Base-by-base conservation (phyloP, 1,140 invertebrate species). In the Eulimnadia texana region DNA sequence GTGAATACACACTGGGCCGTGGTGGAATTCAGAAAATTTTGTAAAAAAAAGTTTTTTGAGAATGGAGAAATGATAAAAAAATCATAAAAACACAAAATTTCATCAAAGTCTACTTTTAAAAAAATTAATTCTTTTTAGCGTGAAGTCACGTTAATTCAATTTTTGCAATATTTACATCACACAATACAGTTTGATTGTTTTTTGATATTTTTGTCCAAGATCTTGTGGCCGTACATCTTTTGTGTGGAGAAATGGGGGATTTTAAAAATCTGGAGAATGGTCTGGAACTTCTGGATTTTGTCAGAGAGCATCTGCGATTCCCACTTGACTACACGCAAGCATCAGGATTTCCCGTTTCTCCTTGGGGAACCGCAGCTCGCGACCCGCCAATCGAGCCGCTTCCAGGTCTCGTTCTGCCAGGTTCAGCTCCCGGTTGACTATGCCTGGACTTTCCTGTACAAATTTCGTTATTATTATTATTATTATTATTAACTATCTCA, bases 261-360 rank as follows among this genome's bases (percentile, higher is more conserved):
- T n/a, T n/a, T n/a, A n/a, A n/a, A n/a, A n/a, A n/a, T n/a, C n/a
- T n/a, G n/a, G 33, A 42, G 33, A 42, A 42, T 16, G 6, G 6
- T 42, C 6, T 42, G 16, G 33, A 16, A 16, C 16, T 42, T 42
- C 33, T 16, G 33, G 6, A 42, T 42, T 16, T 42, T 42, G 6
- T 42, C 33, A 53, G 27, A 63, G 58, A 22, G 49, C 55, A 25
- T 60, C 57, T 10, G 56, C 62, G 52, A 29, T 55, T 22, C 25
- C 56, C 20, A 88, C 78, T 70, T 90, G 86, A 64, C 84, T 84
- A 66, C 85, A 84, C 11, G 90, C 91, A 66, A 93, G 78, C 76
- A 92, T 84, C 13, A 95, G 76, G 71, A 96, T 95, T 70, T 95
- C 91, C 69, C 92, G 87, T 71, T 95, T 96, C 73, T 96, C 92